Percentiles rank a stretch among this genome's conserved stretches.
Conservation (phyloP, 2,888 invertebrate species). For the Drosophila heteroneura region DNA sequence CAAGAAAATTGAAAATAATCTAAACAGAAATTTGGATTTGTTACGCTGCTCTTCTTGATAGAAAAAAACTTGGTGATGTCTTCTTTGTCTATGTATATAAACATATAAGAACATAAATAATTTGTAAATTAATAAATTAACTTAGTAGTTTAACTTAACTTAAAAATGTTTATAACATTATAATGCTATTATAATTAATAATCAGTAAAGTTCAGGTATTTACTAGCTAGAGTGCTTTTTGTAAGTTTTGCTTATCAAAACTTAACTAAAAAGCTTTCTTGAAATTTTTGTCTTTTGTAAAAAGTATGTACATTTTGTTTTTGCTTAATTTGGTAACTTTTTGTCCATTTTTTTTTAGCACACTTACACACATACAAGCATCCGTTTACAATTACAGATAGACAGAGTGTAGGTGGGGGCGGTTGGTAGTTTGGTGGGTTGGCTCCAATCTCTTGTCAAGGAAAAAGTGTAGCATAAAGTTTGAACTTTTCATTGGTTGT, state of each 20-base stretch:
- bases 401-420: not conserved
- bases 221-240: not conserved
- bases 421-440: too few species aligned
- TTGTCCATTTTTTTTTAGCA: constrained; percentile 42
- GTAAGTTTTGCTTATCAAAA: not conserved
- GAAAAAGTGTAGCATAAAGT: constrained; percentile 56
- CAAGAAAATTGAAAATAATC: constrained; percentile 60
- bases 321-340: constrained; percentile 37
- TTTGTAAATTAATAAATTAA: not conserved
- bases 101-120: not conserved
- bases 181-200: not conserved
- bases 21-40: constrained; percentile 14
- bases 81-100: not conserved
- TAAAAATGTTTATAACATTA: not conserved
- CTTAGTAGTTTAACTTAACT: not conserved
- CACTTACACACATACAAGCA: constrained; percentile 35
- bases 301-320: constrained; percentile 16
- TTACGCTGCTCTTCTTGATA: constrained; percentile 4
- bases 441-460: not conserved
- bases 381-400: constrained; percentile 23
- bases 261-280: not conserved
- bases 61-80: not conserved
- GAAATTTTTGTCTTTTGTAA: not conserved
- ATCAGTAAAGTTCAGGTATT: too few species aligned
- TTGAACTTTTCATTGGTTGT: constrained; percentile 64